Evolutionary conservation across 2,113 vertebrate genomes (phyloP).

Genomic region (Gobiocypris rarus): DNA sequence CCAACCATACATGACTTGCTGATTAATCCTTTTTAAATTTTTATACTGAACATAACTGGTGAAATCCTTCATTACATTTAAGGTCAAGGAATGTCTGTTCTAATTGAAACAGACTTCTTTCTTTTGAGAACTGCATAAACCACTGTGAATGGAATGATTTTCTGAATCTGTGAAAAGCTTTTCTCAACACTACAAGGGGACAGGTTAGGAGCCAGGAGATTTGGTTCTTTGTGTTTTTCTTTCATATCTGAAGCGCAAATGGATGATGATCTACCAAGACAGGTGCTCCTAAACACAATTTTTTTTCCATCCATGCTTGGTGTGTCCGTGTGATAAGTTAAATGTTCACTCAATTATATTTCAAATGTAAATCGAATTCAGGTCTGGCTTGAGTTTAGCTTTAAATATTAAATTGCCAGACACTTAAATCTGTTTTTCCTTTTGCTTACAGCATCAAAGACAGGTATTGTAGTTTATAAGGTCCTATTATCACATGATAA

Average conservation of each 20-base stretch:
- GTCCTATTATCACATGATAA: background rate
- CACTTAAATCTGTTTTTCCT: background rate
- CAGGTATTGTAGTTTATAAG: background rate
- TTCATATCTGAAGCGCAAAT: conserved; percentile 3
- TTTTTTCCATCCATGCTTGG: background rate
- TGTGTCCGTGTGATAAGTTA: background rate
- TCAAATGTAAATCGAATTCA: background rate
- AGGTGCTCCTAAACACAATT: background rate
- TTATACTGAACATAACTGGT: background rate
- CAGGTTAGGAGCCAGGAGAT: background rate
- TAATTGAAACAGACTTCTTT: background rate
- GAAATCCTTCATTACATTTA: background rate
- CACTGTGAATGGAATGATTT: background rate
- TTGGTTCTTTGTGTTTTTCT: background rate
- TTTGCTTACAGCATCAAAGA: conserved; percentile 11
- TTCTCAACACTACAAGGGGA: background rate
- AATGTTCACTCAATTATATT: conserved; percentile 19
- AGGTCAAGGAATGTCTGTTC: background rate
- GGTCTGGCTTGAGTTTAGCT: background rate
- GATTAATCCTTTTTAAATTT: background rate
- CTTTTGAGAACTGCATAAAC: background rate
- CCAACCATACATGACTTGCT: no score
- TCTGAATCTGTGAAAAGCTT: conserved; percentile 1
- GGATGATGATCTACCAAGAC: background rate
- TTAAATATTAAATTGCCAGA: conserved; percentile 1